A percentile compares a stretch with the other conserved stretches of the same genome.
Conservation (phyloP, 2,797 vertebrate species). For the Danio kyathit region DNA sequence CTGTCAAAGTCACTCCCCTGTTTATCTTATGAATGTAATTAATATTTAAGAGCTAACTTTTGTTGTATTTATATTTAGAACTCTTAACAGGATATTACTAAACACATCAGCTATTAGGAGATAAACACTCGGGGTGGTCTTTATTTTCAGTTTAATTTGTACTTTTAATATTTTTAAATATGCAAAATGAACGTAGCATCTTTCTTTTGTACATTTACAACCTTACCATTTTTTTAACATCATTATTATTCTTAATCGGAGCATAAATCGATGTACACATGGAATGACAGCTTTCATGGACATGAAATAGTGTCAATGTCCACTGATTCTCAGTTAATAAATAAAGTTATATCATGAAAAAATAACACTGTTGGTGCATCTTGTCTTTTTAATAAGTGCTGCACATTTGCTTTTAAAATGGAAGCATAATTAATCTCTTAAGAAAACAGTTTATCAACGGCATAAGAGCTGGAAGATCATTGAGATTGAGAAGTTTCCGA, state of each 20-base stretch:
- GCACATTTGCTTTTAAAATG: neutral
- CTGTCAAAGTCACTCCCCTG: conserved; percentile 3
- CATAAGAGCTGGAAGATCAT: neutral
- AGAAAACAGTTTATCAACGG: neutral
- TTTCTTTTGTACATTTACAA: conserved; percentile 22
- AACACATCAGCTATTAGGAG: conserved; percentile 1
- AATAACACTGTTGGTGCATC: neutral
- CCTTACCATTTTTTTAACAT: conserved; percentile 22
- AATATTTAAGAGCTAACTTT: conserved; percentile 36
- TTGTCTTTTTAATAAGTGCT: neutral
- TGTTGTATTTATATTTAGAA: conserved; percentile 46
- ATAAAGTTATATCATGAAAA: conserved; percentile 39
- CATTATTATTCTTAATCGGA: conserved; percentile 15
- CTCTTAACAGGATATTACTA: neutral
- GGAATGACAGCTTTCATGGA: conserved; percentile 22
- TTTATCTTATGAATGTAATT: conserved; percentile 28
- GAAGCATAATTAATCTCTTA: neutral
- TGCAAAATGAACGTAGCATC: conserved; percentile 15
- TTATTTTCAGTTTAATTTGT: conserved; percentile 14
- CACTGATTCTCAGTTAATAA: conserved; percentile 31
- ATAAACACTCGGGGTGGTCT: neutral
- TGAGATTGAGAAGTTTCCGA: conserved; percentile 5
- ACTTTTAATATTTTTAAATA: conserved; percentile 4
- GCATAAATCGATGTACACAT: conserved; percentile 16
- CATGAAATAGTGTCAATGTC: conserved; percentile 25